These are phyloP conservation scores for Callyntrura sp. DNA, from an alignment of 2,888 invertebrate species.

Conservation along the genomic window DNA sequence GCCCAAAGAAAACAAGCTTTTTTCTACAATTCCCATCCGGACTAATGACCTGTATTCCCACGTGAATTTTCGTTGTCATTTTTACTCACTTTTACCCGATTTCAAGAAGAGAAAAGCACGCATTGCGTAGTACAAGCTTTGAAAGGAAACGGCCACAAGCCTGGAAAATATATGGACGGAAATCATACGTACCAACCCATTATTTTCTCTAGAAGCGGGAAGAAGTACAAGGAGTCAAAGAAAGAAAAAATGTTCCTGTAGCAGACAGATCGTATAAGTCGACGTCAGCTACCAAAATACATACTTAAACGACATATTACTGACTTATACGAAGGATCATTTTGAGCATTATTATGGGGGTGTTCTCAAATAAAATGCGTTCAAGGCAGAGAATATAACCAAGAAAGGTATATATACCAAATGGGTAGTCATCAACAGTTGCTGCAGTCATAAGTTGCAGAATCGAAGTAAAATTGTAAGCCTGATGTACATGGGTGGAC, in stretches of 20 bases:
- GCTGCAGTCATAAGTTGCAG: conserved; percentile 21
- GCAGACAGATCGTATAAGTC: conserved; percentile 47
- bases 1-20: neutral
- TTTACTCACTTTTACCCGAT: conserved; percentile 13
- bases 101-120: conserved; percentile 46
- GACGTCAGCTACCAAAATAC: conserved; percentile 19
- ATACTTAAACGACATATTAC: conserved; percentile 36
- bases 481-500: neutral
- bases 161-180: conserved; percentile 26
- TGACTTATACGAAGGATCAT: too few species aligned
- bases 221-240: conserved; percentile 10
- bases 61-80: conserved; percentile 59
- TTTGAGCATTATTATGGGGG: neutral
- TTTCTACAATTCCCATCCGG: conserved; percentile 22
- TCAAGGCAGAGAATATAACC: neutral
- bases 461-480: conserved; percentile 13
- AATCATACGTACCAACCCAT: conserved; percentile 2
- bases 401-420: conserved; percentile 15
- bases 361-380: too few species aligned
- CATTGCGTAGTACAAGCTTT: conserved; percentile 66
- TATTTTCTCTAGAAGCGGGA: conserved; percentile 6
- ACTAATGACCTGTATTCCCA: conserved; percentile 78
- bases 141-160: neutral
- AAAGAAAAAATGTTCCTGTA: conserved; percentile 37
- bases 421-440: conserved; percentile 61